Base-by-base conservation (phyloP, 35 echinoderm and acorn worm genomes). In the Amphiura filiformis region DNA sequence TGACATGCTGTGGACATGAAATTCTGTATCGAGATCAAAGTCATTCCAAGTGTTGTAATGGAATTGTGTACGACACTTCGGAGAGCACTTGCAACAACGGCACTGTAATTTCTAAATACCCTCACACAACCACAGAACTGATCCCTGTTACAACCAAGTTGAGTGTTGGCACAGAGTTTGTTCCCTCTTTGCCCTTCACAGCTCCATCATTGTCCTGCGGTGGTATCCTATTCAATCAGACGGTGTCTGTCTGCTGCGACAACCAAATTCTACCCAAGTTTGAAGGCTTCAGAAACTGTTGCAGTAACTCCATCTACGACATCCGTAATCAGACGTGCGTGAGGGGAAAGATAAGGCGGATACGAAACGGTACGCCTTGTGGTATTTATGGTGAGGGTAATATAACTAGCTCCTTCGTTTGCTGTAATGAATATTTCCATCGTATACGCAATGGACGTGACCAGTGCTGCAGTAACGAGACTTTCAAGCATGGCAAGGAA, bases 401-500 rank as follows among this genome's bases (percentile, higher is more conserved):
- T 52, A 70, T 15, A 26, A 70, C 61, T 70, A 70, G 26, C 61
- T 4, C 1, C 15, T 70, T 70, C 26, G 61, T 70, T 30, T 70
- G 61, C 28, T 70, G 61, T 30, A 70, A 70, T 70, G 26, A 70
- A 5, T 70, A 18, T 4, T 70, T 70, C 28, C 61, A 70, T n/a
- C 61, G 61, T n/a, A 70, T 70, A 2, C 15, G 26, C 1, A 70
- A 30, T 13, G 61, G 61, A 30, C 9, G 61, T n/a, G 28, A 70
- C 26, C 83, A 65, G 49, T 85, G 83, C 34, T 85, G 83, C 35
- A 56, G 83, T 32, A 65, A 61, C 26, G 64, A 30, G n/a, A 85
- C 32, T 35, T 85, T 65, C 28, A 61, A 85, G 13, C 32, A 47
- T 22, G 31, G 20, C 28, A 35, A 36, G 65, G 33, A 61, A 65